Evolutionary conservation across 2,113 vertebrate genomes (phyloP).

Genomic region (Chloropsis hardwickii): DNA sequence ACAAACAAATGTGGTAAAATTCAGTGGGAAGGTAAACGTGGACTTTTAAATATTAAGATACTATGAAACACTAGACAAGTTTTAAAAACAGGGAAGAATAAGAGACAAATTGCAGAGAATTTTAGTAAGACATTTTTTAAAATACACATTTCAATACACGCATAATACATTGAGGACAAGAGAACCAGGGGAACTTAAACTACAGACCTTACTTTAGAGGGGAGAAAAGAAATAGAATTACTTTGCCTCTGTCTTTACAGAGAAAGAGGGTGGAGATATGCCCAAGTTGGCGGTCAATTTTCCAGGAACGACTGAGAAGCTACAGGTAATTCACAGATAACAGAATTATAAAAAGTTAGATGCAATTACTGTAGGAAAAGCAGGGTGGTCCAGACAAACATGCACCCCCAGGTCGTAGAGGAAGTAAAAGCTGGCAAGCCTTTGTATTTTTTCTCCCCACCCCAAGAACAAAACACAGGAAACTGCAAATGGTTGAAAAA

Average conservation of each 20-base stretch:
- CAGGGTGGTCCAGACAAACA: slow-evolving; percentile 56
- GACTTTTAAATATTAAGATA: slow-evolving; percentile 11
- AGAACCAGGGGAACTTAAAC: slow-evolving; percentile 52
- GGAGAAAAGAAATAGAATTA: slow-evolving; percentile 59
- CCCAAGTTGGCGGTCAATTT: slow-evolving; percentile 76
- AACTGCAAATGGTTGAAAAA: slow-evolving; percentile 26
- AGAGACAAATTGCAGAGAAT: slow-evolving; percentile 7
- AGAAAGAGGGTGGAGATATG: slow-evolving; percentile 78
- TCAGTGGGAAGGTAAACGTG: slow-evolving; percentile 29
- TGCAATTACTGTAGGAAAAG: slow-evolving; percentile 52
- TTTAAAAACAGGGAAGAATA: slow-evolving; percentile 5
- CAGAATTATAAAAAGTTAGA: slow-evolving; percentile 58
- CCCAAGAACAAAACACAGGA: slow-evolving; percentile 42
- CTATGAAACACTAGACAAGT: not conserved
- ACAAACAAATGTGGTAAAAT: slow-evolving; percentile 41
- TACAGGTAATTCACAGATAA: slow-evolving; percentile 69
- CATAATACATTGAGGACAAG: slow-evolving; percentile 40
- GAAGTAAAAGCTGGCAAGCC: slow-evolving; percentile 34
- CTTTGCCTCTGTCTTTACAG: slow-evolving; percentile 77
- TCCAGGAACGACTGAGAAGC: slow-evolving; percentile 71
- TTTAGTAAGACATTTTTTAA: not conserved
- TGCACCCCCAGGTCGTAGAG: slow-evolving; percentile 32
- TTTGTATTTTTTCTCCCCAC: not conserved
- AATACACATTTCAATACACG: slow-evolving; percentile 15
- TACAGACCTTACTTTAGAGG: slow-evolving; percentile 56